These are phyloP conservation scores for Dryadula phaetusa DNA, from an alignment of 2,888 invertebrate species.

Conservation along the genomic window DNA sequence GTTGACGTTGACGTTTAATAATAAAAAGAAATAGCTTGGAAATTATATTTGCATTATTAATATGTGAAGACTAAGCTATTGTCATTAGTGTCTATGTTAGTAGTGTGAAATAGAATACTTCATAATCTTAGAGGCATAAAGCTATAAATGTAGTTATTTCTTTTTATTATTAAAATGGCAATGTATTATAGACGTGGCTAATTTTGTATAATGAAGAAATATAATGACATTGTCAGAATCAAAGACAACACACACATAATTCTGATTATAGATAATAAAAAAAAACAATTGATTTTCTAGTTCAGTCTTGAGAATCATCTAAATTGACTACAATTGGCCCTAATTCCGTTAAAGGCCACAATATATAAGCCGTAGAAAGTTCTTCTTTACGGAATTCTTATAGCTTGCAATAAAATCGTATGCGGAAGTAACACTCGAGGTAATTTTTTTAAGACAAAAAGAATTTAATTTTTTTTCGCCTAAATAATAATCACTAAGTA, in stretches of 20 bases:
- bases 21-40: conserved; percentile 3
- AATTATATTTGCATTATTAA: not conserved
- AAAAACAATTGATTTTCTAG: conserved; percentile 57
- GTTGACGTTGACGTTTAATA: too few species aligned
- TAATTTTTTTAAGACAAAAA: too few species aligned
- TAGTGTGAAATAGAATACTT: not conserved
- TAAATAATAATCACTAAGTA: too few species aligned
- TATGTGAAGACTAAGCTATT: conserved; percentile 7
- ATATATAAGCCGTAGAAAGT: conserved; percentile 28
- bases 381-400: conserved; percentile 32
- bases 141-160: not conserved
- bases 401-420: not conserved
- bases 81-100: not conserved
- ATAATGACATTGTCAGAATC: too few species aligned
- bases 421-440: not conserved
- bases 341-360: conserved; percentile 45
- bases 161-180: conserved; percentile 1
- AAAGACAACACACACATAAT: conserved; percentile 1
- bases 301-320: conserved; percentile 79
- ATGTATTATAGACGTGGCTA: conserved; percentile 6
- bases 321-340: conserved; percentile 76
- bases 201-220: too few species aligned
- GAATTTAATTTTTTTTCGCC: too few species aligned
- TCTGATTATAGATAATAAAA: conserved; percentile 33
- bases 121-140: not conserved